Conservation (phyloP, 2,888 invertebrate species). For the Salpingus planirostris region DNA sequence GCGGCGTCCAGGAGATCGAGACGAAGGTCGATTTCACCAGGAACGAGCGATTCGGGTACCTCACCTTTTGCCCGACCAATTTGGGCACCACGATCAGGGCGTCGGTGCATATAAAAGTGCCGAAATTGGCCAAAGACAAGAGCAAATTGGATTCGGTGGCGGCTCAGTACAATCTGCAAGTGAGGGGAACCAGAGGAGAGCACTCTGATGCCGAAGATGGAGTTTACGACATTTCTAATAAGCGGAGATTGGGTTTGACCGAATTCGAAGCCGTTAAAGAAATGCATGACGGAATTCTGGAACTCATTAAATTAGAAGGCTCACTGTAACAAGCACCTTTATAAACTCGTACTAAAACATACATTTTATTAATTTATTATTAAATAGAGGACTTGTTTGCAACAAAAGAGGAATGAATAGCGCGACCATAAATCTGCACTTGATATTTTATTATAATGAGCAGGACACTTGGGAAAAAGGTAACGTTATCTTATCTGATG, state of each 20-base stretch:
- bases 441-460: too few relatives aligned
- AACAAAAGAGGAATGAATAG: too few relatives aligned
- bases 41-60: constrained; percentile 54
- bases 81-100: constrained; percentile 63
- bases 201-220: constrained; percentile 53
- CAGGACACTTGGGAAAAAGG: too few relatives aligned
- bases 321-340: constrained; percentile 2
- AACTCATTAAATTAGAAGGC: constrained; percentile 51
- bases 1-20: constrained; percentile 47
- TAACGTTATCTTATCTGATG: too few relatives aligned
- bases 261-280: constrained; percentile 54
- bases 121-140: constrained; percentile 47
- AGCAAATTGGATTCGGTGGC: constrained; percentile 50
- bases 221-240: constrained; percentile 58
- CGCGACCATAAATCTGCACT: too few relatives aligned
- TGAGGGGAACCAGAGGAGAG: constrained; percentile 52
- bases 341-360: too few relatives aligned
- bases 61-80: constrained; percentile 68
- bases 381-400: too few relatives aligned
- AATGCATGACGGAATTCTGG: constrained; percentile 55
- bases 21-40: constrained; percentile 47
- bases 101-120: constrained; percentile 60
- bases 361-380: too few relatives aligned
- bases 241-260: constrained; percentile 55
- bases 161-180: constrained; percentile 49